Base-by-base conservation (phyloP, 2,113 vertebrate genomes). In the Lagenorhynchus albirostris region DNA sequence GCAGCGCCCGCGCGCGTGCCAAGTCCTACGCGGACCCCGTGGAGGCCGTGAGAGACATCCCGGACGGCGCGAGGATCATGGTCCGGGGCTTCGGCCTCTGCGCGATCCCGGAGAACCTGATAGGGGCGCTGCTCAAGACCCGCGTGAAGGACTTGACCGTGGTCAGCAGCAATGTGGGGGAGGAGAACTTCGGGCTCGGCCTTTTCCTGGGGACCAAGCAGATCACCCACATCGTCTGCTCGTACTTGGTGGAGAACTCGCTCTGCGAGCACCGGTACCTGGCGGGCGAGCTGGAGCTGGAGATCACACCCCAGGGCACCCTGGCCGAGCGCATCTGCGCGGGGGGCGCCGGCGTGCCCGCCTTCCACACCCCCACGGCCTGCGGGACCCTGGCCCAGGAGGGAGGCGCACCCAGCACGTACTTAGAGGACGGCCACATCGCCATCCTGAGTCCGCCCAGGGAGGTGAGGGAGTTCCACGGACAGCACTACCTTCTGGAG, bases 71-170 rank as follows among this genome's bases (percentile, higher is more conserved):
- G 9, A 99, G 99, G 2, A 13, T 99, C 92, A 99, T 99, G 83
- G 99, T 99, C 85, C 99, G 99, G 98, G 99, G 99, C 31, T 99
- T 99, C 98, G 99, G 99, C 60, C 98, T 99, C 81, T 99, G 99
- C 97, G 99, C 99, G 12, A 99, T 99, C 88, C 99, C 99, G 4
- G 99, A 99, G 98, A 99, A 99, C 94, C 99, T 99, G 33, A 99
- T 99, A 76, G 99, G 98, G 41, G 99, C 99, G 93, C 98, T 99
- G 92, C 98, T 99, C 98, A 99, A 99, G 98, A 99, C 98, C 0
- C 99, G 99, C 5, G 99, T 99, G 67, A 99, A 98, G 53, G 98
- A 97, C 88, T 93, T 99, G 96, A 99, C 99, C 6, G 99, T 99
- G 76, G 99, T 99, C 97, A 99, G 99, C 98, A 99, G 99, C 97